Evolutionary conservation across 2,113 vertebrate species (phyloP).

Genomic region (Grammomys surdaster): DNA sequence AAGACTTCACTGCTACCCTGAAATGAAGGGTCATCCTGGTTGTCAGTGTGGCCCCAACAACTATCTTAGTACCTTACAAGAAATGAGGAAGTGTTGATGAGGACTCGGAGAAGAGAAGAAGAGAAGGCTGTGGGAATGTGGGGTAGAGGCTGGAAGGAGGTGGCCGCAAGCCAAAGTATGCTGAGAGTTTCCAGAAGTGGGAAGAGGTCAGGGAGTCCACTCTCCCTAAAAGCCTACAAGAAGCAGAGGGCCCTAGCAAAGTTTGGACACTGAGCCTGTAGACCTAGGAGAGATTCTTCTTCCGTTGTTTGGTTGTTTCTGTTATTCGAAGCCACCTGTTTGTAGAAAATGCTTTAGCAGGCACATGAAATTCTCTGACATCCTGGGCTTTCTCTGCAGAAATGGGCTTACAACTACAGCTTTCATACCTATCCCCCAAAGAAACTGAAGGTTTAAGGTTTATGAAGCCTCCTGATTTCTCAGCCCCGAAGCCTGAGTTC

Average conservation of each 20-base stretch:
- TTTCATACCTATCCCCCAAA: accelerated
- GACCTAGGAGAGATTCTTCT: background rate
- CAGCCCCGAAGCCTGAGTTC: background rate
- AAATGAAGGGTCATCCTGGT: background rate
- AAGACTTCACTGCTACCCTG: background rate
- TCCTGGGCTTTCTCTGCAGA: background rate
- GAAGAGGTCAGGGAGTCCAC: background rate
- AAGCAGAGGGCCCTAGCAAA: background rate
- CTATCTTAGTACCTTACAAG: background rate
- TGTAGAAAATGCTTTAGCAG: background rate
- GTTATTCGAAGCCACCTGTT: background rate
- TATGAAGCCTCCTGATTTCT: background rate
- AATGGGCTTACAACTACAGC: background rate
- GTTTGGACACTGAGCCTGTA: background rate
- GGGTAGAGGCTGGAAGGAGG: background rate
- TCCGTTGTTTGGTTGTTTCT: background rate
- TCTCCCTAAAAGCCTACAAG: background rate
- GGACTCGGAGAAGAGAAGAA: background rate
- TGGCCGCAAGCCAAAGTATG: background rate
- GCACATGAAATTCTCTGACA: background rate
- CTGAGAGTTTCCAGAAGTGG: too few species aligned
- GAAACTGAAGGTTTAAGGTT: background rate
- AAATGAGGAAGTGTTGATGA: background rate
- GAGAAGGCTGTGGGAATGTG: background rate
- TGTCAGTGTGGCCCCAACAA: background rate